Conservation (phyloP, 2,888 invertebrate genomes). For the Mimumesa dahlbomi region DNA sequence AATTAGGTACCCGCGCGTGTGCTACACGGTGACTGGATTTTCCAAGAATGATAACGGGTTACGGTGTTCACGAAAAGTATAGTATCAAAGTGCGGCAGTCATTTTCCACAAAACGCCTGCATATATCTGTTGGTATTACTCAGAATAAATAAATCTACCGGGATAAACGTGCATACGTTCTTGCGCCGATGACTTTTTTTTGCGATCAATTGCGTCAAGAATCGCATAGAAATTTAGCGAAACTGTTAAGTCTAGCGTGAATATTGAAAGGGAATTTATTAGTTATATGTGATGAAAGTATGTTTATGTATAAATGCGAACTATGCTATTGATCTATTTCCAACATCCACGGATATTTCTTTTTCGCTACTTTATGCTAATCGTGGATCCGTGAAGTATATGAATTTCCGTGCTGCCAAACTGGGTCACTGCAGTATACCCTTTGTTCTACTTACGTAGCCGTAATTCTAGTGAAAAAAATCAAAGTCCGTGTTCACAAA, state of each 20-base stretch:
- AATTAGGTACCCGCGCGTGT: constrained; percentile 16
- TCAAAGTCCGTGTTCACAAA: too few relatives aligned
- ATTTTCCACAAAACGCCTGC: background rate
- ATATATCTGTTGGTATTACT: background rate
- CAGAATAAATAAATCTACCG: background rate
- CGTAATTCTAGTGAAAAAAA: background rate
- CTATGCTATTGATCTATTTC: too few relatives aligned
- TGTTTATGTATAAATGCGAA: too few relatives aligned
- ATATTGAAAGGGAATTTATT: too few relatives aligned
- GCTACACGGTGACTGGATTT: constrained; percentile 47
- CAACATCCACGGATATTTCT: too few relatives aligned
- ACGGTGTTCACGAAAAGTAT: constrained; percentile 4
- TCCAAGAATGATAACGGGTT: constrained; percentile 48
- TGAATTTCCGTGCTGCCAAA: background rate
- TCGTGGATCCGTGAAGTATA: background rate
- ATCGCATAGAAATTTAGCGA: too few relatives aligned
- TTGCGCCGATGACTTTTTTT: too few relatives aligned
- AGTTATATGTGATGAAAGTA: too few relatives aligned
- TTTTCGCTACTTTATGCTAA: background rate
- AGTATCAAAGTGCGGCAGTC: background rate
- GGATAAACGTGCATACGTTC: too few relatives aligned
- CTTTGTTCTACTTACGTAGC: background rate
- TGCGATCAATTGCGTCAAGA: background rate
- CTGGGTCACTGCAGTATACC: constrained; percentile 2
- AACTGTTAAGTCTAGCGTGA: too few relatives aligned